These are phyloP conservation scores for Dicentrarchus labrax DNA, from an alignment of 2,113 vertebrate genomes.

Conservation along the genomic window DNA sequence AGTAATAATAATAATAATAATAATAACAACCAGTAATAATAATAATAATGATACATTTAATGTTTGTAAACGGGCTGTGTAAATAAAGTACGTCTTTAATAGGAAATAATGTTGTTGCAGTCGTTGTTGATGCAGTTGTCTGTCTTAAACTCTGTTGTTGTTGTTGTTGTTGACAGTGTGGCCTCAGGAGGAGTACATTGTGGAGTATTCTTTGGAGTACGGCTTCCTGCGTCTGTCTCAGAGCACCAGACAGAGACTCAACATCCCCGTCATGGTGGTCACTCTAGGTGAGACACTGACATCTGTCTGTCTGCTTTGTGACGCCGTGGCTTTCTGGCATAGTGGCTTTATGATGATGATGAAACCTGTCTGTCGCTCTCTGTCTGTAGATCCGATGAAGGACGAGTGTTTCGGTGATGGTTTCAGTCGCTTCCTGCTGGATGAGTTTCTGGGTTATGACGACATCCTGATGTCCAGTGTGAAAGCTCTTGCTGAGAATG, in stretches of 20 bases:
- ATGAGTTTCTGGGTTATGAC: slow-evolving; percentile 96
- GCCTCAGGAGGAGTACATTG: slow-evolving; percentile 97
- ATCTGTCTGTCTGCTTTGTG: background rate
- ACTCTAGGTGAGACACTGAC: slow-evolving; percentile 88
- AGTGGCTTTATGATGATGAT: background rate
- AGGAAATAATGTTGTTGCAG: too few relatives aligned
- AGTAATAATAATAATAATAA: too few relatives aligned
- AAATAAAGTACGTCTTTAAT: too few relatives aligned
- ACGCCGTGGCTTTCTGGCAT: background rate
- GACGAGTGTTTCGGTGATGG: slow-evolving; percentile 97
- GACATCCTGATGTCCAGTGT: slow-evolving; percentile 99
- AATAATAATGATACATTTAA: too few relatives aligned
- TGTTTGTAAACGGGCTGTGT: too few relatives aligned
- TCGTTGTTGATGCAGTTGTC: background rate
- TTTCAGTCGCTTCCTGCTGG: slow-evolving; percentile 95
- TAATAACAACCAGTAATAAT: too few relatives aligned
- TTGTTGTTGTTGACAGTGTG: slow-evolving; percentile 84
- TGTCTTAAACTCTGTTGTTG: background rate
- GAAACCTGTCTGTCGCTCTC: background rate
- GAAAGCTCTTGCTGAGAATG: slow-evolving; percentile 96
- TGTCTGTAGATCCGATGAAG: slow-evolving; percentile 89
- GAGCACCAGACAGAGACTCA: slow-evolving; percentile 93
- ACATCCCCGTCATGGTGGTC: slow-evolving; percentile 98
- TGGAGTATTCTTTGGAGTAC: slow-evolving; percentile 97
- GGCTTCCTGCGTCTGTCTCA: slow-evolving; percentile 97